Conservation (phyloP, 2,113 vertebrate species). For the Sardina pilchardus region DNA sequence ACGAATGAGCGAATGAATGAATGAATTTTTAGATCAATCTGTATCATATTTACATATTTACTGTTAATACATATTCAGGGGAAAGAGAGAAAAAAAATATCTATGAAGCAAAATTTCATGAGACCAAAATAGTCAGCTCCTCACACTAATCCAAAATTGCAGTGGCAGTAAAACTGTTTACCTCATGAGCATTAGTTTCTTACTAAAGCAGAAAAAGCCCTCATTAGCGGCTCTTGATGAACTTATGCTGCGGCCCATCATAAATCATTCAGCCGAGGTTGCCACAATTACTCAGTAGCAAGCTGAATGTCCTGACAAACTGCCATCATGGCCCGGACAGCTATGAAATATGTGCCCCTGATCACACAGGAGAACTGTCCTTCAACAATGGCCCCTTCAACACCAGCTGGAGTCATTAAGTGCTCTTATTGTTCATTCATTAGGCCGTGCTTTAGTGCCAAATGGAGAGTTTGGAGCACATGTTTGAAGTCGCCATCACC, state of each 20-base stretch:
- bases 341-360: constrained; percentile 3
- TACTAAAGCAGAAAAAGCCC: constrained; percentile 36
- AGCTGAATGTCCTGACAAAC: constrained; percentile 30
- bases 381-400: constrained; percentile 12
- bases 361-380: not conserved
- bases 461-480: not conserved
- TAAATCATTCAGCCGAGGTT: constrained; percentile 46
- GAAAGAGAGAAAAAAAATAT: constrained; percentile 19
- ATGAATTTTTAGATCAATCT: not conserved
- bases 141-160: constrained; percentile 26
- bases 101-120: constrained; percentile 25
- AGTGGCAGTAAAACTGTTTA: constrained; percentile 32
- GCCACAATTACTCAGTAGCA: constrained; percentile 29
- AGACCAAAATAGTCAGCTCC: constrained; percentile 39
- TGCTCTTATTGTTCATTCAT: not conserved
- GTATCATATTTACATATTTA: not conserved
- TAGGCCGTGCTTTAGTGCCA: not conserved
- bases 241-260: constrained; percentile 42
- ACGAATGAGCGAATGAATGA: not conserved
- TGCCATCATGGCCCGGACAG: constrained; percentile 22
- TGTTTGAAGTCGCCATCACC: not conserved
- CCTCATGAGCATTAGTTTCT: constrained; percentile 33
- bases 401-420: constrained; percentile 20
- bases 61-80: not conserved
- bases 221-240: constrained; percentile 39